These are phyloP conservation scores for Iphiclides podalirius DNA, from an alignment of 2,888 invertebrate species.

Conservation along the genomic window DNA sequence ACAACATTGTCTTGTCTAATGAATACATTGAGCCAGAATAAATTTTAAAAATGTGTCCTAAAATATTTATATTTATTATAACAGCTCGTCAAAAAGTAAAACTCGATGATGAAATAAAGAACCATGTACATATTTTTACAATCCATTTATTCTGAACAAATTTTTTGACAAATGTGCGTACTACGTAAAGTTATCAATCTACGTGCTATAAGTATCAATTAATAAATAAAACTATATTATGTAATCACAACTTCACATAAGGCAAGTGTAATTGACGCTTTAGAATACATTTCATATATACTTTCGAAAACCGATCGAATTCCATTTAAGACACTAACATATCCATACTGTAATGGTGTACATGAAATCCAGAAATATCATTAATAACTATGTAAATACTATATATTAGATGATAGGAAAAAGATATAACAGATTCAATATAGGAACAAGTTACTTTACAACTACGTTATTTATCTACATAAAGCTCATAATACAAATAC, in stretches of 20 bases:
- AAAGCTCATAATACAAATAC: constrained; percentile 20
- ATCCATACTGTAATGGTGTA: constrained; percentile 1
- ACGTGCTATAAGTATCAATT: constrained; percentile 36
- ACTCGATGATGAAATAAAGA: neutral
- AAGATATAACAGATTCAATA: constrained; percentile 2
- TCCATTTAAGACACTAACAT: neutral
- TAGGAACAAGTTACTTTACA: constrained; percentile 19
- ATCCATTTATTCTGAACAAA: constrained; percentile 4
- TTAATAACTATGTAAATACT: constrained; percentile 4
- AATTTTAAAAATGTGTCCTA: no score
- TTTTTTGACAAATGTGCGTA: constrained; percentile 29
- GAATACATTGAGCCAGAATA: neutral
- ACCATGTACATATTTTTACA: neutral
- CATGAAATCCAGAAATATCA: constrained; percentile 5
- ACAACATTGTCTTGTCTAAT: neutral
- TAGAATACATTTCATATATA: constrained; percentile 3
- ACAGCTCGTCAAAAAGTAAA: no score
- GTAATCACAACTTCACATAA: constrained; percentile 61
- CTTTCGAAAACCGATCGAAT: neutral
- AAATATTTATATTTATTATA: no score
- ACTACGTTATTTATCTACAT: constrained; percentile 10
- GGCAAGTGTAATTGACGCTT: constrained; percentile 39
- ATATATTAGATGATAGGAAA: constrained; percentile 5
- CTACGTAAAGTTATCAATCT: constrained; percentile 36
- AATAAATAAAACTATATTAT: constrained; percentile 58